Evolutionary conservation across 2,113 vertebrate genomes (phyloP).

Genomic region (Raphicerus campestris): DNA sequence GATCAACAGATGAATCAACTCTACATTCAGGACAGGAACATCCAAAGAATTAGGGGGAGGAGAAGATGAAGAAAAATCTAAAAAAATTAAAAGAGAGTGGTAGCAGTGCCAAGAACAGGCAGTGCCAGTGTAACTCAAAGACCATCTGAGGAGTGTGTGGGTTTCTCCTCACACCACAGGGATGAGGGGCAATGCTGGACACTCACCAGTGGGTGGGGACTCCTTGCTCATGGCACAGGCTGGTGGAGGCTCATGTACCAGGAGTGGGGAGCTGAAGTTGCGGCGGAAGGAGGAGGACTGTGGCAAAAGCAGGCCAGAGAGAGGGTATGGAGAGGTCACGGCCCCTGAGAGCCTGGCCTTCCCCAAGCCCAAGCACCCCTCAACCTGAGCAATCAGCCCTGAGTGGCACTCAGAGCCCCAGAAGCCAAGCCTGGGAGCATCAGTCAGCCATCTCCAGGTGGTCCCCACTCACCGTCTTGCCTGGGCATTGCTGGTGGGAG

Average conservation of each 20-base stretch:
- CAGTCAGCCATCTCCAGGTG: background rate
- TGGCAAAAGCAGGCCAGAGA: background rate
- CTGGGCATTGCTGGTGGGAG: constrained; percentile 88
- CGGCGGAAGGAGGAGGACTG: constrained; percentile 91
- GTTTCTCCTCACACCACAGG: background rate
- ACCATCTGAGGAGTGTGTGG: background rate
- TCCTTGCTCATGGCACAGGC: constrained; percentile 79
- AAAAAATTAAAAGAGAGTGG: background rate
- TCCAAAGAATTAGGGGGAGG: background rate
- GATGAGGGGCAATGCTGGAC: background rate
- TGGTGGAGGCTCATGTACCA: constrained; percentile 85
- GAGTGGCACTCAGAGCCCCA: background rate
- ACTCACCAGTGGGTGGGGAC: constrained; percentile 79
- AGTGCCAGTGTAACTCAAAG: background rate
- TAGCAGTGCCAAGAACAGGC: background rate
- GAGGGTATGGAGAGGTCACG: background rate
- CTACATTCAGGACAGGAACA: background rate
- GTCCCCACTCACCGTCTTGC: constrained; percentile 82
- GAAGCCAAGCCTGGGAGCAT: background rate
- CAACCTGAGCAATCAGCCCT: background rate
- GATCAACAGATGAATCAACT: background rate
- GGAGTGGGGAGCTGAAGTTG: constrained; percentile 92
- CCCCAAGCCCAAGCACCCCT: background rate
- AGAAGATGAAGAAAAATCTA: background rate
- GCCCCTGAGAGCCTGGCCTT: background rate